Evolutionary conservation across 35 echinoderm and acorn worm species (phyloP).

Genomic region (Hemicentrotus pulcherrimus): DNA sequence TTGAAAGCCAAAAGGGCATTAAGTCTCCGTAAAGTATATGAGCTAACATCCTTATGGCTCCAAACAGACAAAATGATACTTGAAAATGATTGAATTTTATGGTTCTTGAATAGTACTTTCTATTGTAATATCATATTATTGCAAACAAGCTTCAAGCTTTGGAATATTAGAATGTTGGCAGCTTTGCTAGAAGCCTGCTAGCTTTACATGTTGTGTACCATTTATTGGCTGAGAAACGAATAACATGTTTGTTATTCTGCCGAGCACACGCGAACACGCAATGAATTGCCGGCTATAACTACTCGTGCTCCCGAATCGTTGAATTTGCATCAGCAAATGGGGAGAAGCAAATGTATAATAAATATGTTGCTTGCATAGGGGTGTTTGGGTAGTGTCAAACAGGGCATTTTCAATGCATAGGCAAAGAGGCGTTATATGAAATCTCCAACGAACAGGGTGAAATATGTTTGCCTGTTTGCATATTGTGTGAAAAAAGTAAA

Average conservation of each 20-base stretch:
- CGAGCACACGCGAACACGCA: neutral
- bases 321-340: neutral
- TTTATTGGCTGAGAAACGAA: neutral
- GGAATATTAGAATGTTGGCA: neutral
- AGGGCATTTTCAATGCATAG: neutral
- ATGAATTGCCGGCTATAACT: neutral
- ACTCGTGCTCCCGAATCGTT: neutral
- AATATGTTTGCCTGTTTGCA: neutral
- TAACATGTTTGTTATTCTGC: constrained; percentile 4
- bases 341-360: neutral
- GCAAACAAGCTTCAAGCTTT: neutral
- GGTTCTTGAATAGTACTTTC: no score
- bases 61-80: no score
- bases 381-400: neutral
- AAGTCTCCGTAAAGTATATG: no score
- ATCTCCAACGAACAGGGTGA: neutral
- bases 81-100: no score
- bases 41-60: no score
- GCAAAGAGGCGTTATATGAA: neutral
- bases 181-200: neutral
- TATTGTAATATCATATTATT: no score
- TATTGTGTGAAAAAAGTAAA: neutral
- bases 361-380: neutral
- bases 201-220: neutral
- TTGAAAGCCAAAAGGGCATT: no score